phyloP scores from a whole-genome alignment of 2,797 vertebrate genomes.

The Cyprinella venusta region DNA sequence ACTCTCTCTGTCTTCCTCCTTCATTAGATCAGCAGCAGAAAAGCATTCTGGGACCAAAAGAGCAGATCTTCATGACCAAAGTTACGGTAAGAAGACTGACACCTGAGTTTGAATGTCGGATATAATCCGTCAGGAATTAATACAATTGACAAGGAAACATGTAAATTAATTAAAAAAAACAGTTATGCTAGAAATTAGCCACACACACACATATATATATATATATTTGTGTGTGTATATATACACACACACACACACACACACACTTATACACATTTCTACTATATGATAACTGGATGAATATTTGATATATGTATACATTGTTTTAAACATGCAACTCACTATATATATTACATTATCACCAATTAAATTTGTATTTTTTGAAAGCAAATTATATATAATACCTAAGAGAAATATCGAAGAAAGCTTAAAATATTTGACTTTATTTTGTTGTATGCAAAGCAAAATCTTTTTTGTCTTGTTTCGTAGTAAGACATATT shows the following conservation, averaged over 20 bases:
- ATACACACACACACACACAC: too few relatives aligned
- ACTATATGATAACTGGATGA: too few relatives aligned
- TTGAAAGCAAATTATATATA: not conserved
- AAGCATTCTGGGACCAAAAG: not conserved
- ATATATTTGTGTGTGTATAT: too few relatives aligned
- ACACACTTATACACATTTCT: too few relatives aligned
- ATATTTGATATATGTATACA: too few relatives aligned
- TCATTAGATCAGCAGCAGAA: not conserved
- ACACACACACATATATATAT: too few relatives aligned
- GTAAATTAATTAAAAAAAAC: not conserved
- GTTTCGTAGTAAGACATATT: not conserved
- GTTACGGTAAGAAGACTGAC: slow-evolving; percentile 8
- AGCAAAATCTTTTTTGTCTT: not conserved
- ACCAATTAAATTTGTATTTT: not conserved
- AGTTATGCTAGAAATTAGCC: not conserved
- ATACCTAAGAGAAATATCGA: not conserved
- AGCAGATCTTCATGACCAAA: slow-evolving; percentile 24
- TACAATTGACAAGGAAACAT: not conserved
- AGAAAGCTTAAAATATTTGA: not conserved
- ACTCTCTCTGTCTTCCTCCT: not conserved
- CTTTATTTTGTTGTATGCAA: not conserved
- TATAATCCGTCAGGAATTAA: not conserved
- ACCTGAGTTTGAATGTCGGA: not conserved
- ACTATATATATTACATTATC: not conserved
- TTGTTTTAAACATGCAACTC: too few relatives aligned